Conservation (phyloP, 2,888 invertebrate genomes). For the Tenodera sinensis region DNA sequence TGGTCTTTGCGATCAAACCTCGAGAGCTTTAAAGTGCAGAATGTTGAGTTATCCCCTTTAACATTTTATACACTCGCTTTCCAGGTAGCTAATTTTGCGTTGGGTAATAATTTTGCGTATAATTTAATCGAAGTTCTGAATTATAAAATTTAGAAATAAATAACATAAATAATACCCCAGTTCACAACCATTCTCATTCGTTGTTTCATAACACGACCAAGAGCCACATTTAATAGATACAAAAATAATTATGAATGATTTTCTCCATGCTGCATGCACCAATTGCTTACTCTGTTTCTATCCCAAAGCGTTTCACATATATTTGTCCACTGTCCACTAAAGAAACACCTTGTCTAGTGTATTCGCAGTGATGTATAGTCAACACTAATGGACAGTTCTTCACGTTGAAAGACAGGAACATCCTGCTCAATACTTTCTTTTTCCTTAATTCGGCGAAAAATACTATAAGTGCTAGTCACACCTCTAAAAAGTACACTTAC, state of each 20-base stretch:
- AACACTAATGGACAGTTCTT: neutral
- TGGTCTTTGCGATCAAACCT: too few species aligned
- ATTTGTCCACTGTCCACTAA: neutral
- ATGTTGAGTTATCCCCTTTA: neutral
- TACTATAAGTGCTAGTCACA: neutral
- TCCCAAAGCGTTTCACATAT: neutral
- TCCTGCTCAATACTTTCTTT: neutral
- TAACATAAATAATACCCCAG: neutral
- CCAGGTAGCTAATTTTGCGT: neutral
- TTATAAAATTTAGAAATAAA: neutral
- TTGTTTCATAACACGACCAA: neutral
- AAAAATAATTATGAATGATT: neutral
- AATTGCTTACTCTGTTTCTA: neutral
- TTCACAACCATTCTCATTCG: neutral
- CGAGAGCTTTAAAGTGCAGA: too few species aligned
- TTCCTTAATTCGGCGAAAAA: neutral
- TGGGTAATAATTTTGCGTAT: neutral
- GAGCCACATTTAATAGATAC: neutral
- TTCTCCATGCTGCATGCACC: neutral
- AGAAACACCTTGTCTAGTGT: neutral
- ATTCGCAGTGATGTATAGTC: neutral
- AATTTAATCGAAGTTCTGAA: neutral
- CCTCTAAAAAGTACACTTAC: neutral
- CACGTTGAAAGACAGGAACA: neutral
- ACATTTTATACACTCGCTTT: neutral